Base-by-base conservation (phyloP, 2,797 vertebrate genomes). In the Danionella dracula region DNA sequence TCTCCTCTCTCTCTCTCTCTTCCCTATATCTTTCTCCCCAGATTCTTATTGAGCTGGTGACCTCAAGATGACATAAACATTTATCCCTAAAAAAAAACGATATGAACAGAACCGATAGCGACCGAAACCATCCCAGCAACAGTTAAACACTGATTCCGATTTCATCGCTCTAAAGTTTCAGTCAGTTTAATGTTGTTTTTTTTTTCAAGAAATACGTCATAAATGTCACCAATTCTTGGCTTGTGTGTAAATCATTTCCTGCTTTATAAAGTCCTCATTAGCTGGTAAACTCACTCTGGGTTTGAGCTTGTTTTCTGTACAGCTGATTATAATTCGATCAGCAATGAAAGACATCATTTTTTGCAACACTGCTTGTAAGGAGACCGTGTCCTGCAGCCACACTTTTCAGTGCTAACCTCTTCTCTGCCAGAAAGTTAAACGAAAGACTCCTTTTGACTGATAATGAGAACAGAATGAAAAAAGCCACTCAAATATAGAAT, bases 301-400 rank as follows among this genome's bases (percentile, higher is more conserved):
- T 41, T 42, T 31, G 42, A 5, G 7, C 11, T 31, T 7, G 37
- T 31, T 38, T 63, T 15, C 19, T 53, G 32, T 63, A 51, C 27
- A n/a, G 29, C 40, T 31, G 38, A 9, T 20, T 20, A 12, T 23
- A 17, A n/a, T 42, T 57, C 23, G 31, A 1, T 57, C 55, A 19
- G 44, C 31, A 45, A 68, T 51, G 58, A 58, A 68, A 54, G 16
- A n/a, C 37, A 5, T 65, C 11, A 53, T 74, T 76, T 57, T 61
- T 59, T 19, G 37, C 17, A 9, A 31, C 23, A 13, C 20, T 62
- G 69, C 58, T 49, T 42, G 41, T 66, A 65, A 70, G 63, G 63
- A 74, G 69, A 72, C 72, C 74, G 72, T 76, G 71, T 31, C 15
- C 21, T 16, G 23, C n/a, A n/a, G n/a, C 23, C 6, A 27, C 23